Conservation (phyloP, 2,888 invertebrate species). For the Branchellion lobata region DNA sequence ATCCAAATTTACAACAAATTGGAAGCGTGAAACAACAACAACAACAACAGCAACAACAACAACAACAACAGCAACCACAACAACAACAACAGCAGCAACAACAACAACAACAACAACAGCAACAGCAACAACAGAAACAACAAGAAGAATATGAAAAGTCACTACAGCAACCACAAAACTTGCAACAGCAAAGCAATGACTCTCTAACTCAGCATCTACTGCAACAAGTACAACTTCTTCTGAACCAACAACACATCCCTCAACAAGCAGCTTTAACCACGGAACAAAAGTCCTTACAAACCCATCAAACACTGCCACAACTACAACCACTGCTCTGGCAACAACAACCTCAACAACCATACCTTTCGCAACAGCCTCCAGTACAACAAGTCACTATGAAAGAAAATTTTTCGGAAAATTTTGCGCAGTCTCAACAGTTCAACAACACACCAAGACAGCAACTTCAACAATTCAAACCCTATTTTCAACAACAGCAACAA, state of each 20-base stretch:
- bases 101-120: not conserved
- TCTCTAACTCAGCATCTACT: not conserved
- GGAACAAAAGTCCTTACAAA: not conserved
- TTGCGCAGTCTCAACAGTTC: not conserved
- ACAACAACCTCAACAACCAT: not conserved
- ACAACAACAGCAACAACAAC: not conserved
- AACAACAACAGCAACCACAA: not conserved
- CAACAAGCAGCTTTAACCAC: not conserved
- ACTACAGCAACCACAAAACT: not conserved
- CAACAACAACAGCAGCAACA: too few species aligned
- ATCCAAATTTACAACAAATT: too few species aligned
- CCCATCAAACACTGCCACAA: not conserved
- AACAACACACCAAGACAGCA: not conserved
- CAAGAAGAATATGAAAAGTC: not conserved
- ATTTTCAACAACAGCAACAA: not conserved
- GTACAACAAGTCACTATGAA: not conserved
- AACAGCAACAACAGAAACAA: not conserved
- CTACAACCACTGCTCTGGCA: not conserved
- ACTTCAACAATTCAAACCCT: too few species aligned
- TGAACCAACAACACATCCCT: not conserved
- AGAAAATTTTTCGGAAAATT: not conserved
- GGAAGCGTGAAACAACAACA: too few species aligned
- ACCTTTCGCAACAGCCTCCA: not conserved
- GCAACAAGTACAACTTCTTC: not conserved
- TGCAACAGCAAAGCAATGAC: not conserved